Evolutionary conservation across 2,888 invertebrate species (phyloP).

Genomic region (Ischnus inquisitorius): DNA sequence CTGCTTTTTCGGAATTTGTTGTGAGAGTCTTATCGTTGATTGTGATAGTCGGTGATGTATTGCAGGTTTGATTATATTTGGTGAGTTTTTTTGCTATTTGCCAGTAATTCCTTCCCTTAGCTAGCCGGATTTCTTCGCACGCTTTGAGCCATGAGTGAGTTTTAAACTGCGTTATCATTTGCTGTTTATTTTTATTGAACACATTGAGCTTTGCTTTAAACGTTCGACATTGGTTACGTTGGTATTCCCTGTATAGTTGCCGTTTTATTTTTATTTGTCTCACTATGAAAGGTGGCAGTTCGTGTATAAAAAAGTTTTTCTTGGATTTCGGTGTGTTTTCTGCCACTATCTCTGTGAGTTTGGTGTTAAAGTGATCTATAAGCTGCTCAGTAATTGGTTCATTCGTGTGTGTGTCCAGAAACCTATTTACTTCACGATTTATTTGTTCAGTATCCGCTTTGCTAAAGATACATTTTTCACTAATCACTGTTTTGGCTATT

Average conservation of each 20-base stretch:
- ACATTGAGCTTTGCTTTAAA: conserved; percentile 30
- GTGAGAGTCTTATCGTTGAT: conserved; percentile 6
- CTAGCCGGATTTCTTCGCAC: conserved; percentile 40
- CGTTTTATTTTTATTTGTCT: conserved; percentile 23
- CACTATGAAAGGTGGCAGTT: conserved; percentile 9
- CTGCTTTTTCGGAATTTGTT: conserved; percentile 26
- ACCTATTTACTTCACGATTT: conserved; percentile 2
- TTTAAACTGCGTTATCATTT: conserved; percentile 30
- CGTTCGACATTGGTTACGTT: not conserved
- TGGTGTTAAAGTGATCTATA: not conserved
- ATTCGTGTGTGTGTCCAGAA: not conserved
- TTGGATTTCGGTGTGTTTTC: not conserved
- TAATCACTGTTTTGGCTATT: not conserved
- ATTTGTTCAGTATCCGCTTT: conserved; percentile 20
- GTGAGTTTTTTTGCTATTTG: conserved; percentile 27
- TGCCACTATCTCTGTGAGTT: not conserved
- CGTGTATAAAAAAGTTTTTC: conserved; percentile 1
- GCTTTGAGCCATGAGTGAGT: conserved; percentile 50
- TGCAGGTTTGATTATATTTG: not conserved
- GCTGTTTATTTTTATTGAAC: conserved; percentile 42
- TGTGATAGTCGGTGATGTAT: not conserved
- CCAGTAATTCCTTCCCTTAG: conserved; percentile 53
- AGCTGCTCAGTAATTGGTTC: not conserved
- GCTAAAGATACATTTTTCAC: conserved; percentile 8
- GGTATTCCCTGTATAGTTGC: conserved; percentile 25